Evolutionary conservation across 2,113 vertebrate species (phyloP).

Genomic region (Passer montanus): DNA sequence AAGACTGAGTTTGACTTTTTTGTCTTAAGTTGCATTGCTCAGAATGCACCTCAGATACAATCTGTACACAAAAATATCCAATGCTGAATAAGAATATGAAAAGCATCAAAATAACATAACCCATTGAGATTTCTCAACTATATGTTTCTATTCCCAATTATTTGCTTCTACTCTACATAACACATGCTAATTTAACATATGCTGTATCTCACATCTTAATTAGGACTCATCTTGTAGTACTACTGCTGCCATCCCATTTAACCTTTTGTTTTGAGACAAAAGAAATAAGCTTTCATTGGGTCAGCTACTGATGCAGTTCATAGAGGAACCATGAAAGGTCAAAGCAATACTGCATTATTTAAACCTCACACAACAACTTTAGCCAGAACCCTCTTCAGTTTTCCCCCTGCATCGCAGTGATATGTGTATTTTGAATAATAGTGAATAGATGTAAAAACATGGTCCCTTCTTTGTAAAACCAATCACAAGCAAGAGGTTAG

Average conservation of each 20-base stretch:
- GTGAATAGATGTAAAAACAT: neutral
- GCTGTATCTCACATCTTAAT: neutral
- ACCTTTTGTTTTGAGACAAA: conserved; percentile 22
- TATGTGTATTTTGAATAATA: neutral
- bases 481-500: neutral
- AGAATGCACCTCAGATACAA: neutral
- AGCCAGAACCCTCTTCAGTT: neutral
- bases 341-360: neutral
- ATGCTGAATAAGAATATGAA: neutral
- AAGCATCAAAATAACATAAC: neutral
- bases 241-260: neutral
- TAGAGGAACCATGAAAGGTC: neutral
- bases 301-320: neutral
- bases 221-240: neutral
- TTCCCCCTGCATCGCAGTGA: neutral
- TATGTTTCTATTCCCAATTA: neutral
- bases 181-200: neutral
- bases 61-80: neutral
- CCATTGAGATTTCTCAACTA: neutral
- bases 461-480: neutral
- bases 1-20: neutral
- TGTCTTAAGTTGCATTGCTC: neutral
- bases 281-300: neutral
- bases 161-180: neutral
- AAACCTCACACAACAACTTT: neutral